Base-by-base conservation (phyloP, 2,113 vertebrate species). In the Opisthocomus hoazin region DNA sequence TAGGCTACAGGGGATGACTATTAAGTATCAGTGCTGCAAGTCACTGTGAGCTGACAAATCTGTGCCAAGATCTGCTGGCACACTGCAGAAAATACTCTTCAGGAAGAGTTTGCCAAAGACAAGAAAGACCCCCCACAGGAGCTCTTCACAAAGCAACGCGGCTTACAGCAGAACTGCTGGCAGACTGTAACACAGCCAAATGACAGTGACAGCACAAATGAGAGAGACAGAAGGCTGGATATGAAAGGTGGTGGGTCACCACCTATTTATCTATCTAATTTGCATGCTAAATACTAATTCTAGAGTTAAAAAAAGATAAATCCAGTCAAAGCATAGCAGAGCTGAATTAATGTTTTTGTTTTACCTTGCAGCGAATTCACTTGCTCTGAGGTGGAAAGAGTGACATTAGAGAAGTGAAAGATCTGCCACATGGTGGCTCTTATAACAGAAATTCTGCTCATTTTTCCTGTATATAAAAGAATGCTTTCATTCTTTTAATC, bases 11-110 rank as follows among this genome's bases (percentile, higher is more conserved):
- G 86, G 68, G 26, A 84, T 94, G 95, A 97, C 97, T 96, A 80
- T 93, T 96, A 97, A 97, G 90, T 93, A 95, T 83, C 77, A 6
- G 10, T 86, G n/a, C 91, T 97, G 96, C 95, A 96, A 96, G 96
- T 96, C 93, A 95, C 81, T 77, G 54, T 63, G 83, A 95, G 85
- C 75, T 30, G 75, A 57, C 24, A 10, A 74, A 43, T 51, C 87
- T 32, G 54, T 91, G 96, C 97, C 97, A 97, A 86, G 80, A 95
- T 56, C 70, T 93, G 66, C 93, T 94, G 73, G 66, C 85, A 93
- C 57, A 23, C 68, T 73, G 64, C 90, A 93, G 86, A 92, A 89
- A 91, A 94, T 22, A 61, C 89, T 96, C 85, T 84, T 90, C 36
- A 78, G 69, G 84, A 94, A 87, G 85, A 85, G 64, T 94, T 91